A percentile compares a stretch with the other conserved stretches of the same genome.
Conservation (phyloP, 2,888 invertebrate genomes). For the Lampropteryx suffumata region DNA sequence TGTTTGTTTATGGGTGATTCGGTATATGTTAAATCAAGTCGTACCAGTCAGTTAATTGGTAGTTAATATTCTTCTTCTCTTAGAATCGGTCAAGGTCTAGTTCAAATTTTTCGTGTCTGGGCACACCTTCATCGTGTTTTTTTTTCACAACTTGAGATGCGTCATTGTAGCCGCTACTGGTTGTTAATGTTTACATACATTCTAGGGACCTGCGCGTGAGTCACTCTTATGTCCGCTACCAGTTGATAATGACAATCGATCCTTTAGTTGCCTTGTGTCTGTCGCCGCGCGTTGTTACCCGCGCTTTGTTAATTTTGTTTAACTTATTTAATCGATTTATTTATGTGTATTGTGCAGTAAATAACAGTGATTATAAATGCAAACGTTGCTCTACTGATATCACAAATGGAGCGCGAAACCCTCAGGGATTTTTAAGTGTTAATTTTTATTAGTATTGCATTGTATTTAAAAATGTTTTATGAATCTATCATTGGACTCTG, state of each 20-base stretch:
- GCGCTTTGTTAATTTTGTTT: slow-evolving; percentile 44
- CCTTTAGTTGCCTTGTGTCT: slow-evolving; percentile 58
- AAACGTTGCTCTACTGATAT: slow-evolving; percentile 47
- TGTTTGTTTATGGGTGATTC: too few species aligned
- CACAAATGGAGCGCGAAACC: slow-evolving; percentile 57
- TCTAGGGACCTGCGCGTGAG: slow-evolving; percentile 67
- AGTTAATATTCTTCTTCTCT: too few species aligned
- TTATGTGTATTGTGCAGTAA: slow-evolving; percentile 30
- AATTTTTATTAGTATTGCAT: slow-evolving; percentile 62
- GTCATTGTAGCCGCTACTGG: slow-evolving; percentile 60
- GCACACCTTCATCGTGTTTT: slow-evolving; percentile 58
- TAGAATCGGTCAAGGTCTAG: slow-evolving; percentile 38
- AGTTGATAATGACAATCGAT: slow-evolving; percentile 63
- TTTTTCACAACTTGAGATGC: slow-evolving; percentile 59
- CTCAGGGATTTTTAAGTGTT: slow-evolving; percentile 51
- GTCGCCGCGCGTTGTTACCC: slow-evolving; percentile 36
- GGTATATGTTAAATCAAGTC: too few species aligned
- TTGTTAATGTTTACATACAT: slow-evolving; percentile 67
- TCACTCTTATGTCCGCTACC: slow-evolving; percentile 60
- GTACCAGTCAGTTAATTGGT: not conserved
- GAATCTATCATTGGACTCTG: slow-evolving; percentile 67
- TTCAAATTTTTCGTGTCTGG: slow-evolving; percentile 44
- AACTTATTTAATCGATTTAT: slow-evolving; percentile 14
- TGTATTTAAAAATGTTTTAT: slow-evolving; percentile 63
- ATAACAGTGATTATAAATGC: slow-evolving; percentile 37